Percentiles rank a stretch among this genome's conserved stretches.
Evolutionary conservation across 2,888 invertebrate species (phyloP).

Genomic region (Drosophila sordidula): DNA sequence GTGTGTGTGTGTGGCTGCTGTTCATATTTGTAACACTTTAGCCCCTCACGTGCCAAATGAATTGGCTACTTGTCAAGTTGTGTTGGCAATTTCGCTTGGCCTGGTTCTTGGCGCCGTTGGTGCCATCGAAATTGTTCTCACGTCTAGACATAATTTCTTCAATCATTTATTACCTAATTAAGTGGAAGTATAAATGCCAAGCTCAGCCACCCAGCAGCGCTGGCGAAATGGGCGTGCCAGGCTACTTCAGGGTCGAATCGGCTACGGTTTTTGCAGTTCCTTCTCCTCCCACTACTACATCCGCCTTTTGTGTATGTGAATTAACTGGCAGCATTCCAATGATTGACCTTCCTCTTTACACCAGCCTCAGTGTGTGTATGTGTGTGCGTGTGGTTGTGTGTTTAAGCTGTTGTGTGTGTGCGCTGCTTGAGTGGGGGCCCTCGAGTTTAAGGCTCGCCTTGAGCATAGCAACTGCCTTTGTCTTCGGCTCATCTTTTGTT

Average conservation of each 20-base stretch:
- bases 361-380: conserved; percentile 10
- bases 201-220: conserved; percentile 61
- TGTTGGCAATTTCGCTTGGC: conserved; percentile 22
- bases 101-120: conserved; percentile 18
- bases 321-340: conserved; percentile 78
- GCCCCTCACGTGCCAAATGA: conserved; percentile 77
- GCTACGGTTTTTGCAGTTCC: conserved; percentile 42
- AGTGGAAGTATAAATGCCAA: conserved; percentile 83
- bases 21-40: conserved; percentile 67
- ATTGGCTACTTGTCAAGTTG: conserved; percentile 62
- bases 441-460: conserved; percentile 69
- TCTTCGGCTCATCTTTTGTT: conserved; percentile 76
- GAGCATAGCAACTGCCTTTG: conserved; percentile 68
- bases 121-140: conserved; percentile 83
- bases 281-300: conserved; percentile 11
- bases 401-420: conserved; percentile 12
- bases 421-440: conserved; percentile 50
- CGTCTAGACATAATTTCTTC: conserved; percentile 85
- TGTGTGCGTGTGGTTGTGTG: conserved; percentile 27
- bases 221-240: conserved; percentile 53
- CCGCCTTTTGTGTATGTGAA: conserved; percentile 71
- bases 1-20: conserved; percentile 33
- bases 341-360: conserved; percentile 70
- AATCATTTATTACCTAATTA: conserved; percentile 85
- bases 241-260: conserved; percentile 41